Base-by-base conservation (phyloP, 2,797 vertebrate species). In the Myiothlypis coronata region DNA sequence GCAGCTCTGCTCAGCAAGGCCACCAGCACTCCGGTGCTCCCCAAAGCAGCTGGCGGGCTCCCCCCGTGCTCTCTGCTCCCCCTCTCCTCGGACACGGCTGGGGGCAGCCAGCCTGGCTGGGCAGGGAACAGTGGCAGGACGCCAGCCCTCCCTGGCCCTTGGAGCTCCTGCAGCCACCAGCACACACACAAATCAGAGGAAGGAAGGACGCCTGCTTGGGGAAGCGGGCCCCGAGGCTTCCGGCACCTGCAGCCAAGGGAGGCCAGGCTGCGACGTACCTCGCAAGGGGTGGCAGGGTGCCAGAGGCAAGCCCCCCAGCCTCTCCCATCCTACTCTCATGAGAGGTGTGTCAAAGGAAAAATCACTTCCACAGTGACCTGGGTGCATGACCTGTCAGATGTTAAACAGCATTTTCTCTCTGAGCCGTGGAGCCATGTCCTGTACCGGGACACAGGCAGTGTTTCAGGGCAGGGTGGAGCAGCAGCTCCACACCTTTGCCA, bases 231-330 rank as follows among this genome's bases (percentile, higher is more conserved):
- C 35, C 71, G 26, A 49, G 71, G 8, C 35, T 61, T 72, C 90
- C 1, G 22, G 53, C 2, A 71, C 70, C 57, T 60, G 77, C 63
- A 23, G 50, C 39, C 8, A 0, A 7, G 11, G 8, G 5, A 61
- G 26, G 11, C 57, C 17, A 19, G 65, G 47, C 55, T 43, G 57
- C 28, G 50, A 44, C 0, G 0, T 14, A 16, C 26, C 23, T 56
- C 3, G 1, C 30, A 12, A 43, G 43, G 52, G 18, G 22, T 5
- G 11, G 22, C 24, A 12, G 27, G 1, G 13, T 12, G 22, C 53
- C 35, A 26, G 47, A 50, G 35, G 30, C 20, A 59, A 86, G 19
- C 3, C 46, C 21, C n/a, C 16, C 3, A 3, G 27, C 27, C 21
- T 55, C 26, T 57, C 24, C 67, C 3, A 6, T 14, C 74, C 53